A percentile compares a stretch with the other conserved stretches of the same genome.
These are phyloP conservation scores for Poeciliopsis presidionis DNA, from an alignment of 2,797 vertebrate genomes.

Conservation along the genomic window DNA sequence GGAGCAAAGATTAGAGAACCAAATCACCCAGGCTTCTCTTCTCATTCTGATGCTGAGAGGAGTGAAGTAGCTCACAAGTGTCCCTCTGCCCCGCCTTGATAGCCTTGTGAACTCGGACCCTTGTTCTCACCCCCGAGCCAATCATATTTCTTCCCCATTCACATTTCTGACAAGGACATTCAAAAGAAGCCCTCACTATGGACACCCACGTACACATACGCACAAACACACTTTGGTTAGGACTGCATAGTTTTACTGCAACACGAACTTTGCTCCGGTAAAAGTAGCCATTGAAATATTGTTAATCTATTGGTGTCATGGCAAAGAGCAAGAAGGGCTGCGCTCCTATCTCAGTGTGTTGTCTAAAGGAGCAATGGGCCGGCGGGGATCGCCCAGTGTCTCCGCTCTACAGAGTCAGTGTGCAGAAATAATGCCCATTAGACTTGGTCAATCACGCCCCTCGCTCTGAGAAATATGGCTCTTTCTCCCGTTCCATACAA, in stretches of 20 bases:
- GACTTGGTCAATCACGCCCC: conserved; percentile 85
- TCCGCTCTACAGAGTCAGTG: conserved; percentile 85
- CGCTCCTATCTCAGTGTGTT: conserved; percentile 80
- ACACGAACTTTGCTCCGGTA: conserved; percentile 76
- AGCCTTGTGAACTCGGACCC: conserved; percentile 74
- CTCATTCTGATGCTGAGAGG: conserved; percentile 43
- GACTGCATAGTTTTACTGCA: conserved; percentile 63
- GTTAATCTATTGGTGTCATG: conserved; percentile 74
- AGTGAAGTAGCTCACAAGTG: conserved; percentile 62
- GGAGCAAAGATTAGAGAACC: conserved; percentile 30
- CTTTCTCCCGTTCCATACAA: conserved; percentile 70
- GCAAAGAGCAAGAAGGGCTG: conserved; percentile 78
- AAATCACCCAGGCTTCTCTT: conserved; percentile 51
- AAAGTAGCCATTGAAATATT: conserved; percentile 79
- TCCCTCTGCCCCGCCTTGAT: conserved; percentile 45
- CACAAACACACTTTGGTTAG: conserved; percentile 52
- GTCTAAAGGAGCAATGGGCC: conserved; percentile 70
- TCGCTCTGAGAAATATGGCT: conserved; percentile 75
- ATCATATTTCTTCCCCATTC: conserved; percentile 80
- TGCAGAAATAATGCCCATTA: conserved; percentile 93
- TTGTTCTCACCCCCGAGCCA: conserved; percentile 71
- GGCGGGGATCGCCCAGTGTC: conserved; percentile 76
- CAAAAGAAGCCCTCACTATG: conserved; percentile 55
- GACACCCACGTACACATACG: conserved; percentile 66
- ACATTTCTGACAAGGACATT: conserved; percentile 69